phyloP scores from a whole-genome alignment of 1,140 invertebrate genomes.

The Brachionus asplanchnoidis region DNA sequence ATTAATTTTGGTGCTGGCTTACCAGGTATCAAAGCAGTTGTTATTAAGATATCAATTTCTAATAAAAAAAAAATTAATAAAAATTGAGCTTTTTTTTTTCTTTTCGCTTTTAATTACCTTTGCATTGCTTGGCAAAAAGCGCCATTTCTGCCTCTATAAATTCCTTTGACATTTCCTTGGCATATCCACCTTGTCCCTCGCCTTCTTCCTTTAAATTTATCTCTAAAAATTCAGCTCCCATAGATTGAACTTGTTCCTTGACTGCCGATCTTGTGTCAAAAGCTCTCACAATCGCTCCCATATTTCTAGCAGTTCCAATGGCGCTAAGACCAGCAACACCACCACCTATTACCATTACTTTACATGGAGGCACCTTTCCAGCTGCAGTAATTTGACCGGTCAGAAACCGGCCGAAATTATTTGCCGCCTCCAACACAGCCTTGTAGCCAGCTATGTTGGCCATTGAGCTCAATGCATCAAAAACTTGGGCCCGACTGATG shows the following conservation, averaged over 20 bases:
- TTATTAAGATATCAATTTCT: conserved; percentile 72
- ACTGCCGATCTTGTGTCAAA: conserved; percentile 81
- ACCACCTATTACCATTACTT: conserved; percentile 78
- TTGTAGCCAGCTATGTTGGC: conserved; percentile 84
- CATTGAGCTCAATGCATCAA: conserved; percentile 85
- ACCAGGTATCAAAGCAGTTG: conserved; percentile 82
- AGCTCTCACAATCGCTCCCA: conserved; percentile 79
- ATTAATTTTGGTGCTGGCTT: conserved; percentile 76
- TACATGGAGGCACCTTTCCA: conserved; percentile 76
- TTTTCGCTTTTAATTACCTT: conserved; percentile 46
- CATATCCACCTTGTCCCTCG: conserved; percentile 75
- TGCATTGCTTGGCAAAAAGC: conserved; percentile 76
- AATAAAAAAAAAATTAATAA: background rate
- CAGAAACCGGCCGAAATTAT: conserved; percentile 81
- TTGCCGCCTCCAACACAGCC: conserved; percentile 80
- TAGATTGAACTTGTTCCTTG: conserved; percentile 81
- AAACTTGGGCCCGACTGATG: conserved; percentile 78
- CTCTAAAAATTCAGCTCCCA: conserved; percentile 79
- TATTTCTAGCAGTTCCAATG: conserved; percentile 75
- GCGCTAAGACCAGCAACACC: conserved; percentile 80
- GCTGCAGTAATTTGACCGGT: conserved; percentile 80
- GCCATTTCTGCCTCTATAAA: conserved; percentile 80
- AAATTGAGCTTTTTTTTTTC: too few species aligned
- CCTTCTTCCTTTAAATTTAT: conserved; percentile 68
- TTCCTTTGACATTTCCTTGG: conserved; percentile 76